A percentile compares a stretch with the other conserved stretches of the same genome.
Conservation (phyloP, 2,797 vertebrate species). For the Girardinus metallicus region DNA sequence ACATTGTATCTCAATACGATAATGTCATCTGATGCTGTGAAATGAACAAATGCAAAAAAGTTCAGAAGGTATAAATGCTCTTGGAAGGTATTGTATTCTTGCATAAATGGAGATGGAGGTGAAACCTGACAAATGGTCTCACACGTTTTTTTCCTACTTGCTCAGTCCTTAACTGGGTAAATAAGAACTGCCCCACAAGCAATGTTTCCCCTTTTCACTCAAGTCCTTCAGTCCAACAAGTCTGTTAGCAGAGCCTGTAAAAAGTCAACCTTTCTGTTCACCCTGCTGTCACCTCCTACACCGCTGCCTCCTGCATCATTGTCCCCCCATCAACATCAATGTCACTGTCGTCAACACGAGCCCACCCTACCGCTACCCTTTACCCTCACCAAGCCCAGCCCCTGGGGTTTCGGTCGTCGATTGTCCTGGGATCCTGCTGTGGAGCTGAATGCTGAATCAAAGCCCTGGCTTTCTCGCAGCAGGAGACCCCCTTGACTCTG, state of each 20-base stretch:
- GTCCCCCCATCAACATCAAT: conserved; percentile 71
- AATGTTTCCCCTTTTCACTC: conserved; percentile 39
- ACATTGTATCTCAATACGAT: background rate
- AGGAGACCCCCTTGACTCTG: conserved; percentile 62
- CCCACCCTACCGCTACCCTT: conserved; percentile 67
- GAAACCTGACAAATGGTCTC: background rate
- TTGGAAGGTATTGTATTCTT: background rate
- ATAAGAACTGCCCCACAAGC: conserved; percentile 18
- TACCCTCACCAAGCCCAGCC: conserved; percentile 63
- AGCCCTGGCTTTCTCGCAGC: conserved; percentile 59
- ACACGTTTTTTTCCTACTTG: background rate
- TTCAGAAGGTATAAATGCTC: background rate
- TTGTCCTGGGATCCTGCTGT: conserved; percentile 64
- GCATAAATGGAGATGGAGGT: conserved; percentile 1
- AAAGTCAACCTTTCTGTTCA: conserved; percentile 60
- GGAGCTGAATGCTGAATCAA: conserved; percentile 65
- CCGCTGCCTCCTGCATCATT: conserved; percentile 73
- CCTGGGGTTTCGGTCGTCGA: conserved; percentile 50
- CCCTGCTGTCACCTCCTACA: conserved; percentile 70
- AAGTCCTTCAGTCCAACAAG: conserved; percentile 39
- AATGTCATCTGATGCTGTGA: background rate
- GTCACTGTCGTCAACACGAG: conserved; percentile 71
- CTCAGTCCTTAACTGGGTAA: conserved; percentile 20
- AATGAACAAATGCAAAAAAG: background rate
- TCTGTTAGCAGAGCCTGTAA: conserved; percentile 40